Percentiles rank a stretch among this genome's conserved stretches.
phyloP scores from a whole-genome alignment of 2,797 vertebrate species.

The Neostethus bicornis region DNA sequence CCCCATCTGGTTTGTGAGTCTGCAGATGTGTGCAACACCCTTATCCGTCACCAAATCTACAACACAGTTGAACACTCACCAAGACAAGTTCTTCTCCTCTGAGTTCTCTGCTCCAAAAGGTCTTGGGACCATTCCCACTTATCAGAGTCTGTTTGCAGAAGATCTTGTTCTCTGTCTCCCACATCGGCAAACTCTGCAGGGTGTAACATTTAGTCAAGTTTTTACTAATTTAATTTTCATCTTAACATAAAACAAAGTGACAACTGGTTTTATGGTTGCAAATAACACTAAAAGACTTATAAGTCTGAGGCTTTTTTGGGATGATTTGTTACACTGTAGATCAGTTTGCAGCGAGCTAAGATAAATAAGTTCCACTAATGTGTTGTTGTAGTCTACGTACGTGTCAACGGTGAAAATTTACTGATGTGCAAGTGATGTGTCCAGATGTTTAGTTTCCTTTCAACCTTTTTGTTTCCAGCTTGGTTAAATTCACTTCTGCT shows the following conservation, averaged over 20 bases:
- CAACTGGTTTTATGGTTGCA: neutral
- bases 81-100: conserved; percentile 91
- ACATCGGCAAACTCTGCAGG: conserved; percentile 90
- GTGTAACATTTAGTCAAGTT: conserved; percentile 25
- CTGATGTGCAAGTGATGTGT: neutral
- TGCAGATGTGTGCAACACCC: neutral
- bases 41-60: neutral
- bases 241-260: neutral
- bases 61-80: conserved; percentile 73
- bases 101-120: conserved; percentile 94
- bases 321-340: neutral
- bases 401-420: neutral
- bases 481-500: no score
- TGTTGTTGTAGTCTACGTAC: neutral
- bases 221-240: conserved; percentile 15
- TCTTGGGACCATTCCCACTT: conserved; percentile 90
- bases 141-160: conserved; percentile 92
- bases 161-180: conserved; percentile 97
- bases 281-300: neutral
- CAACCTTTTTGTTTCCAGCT: no score
- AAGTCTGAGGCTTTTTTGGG: neutral
- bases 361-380: neutral
- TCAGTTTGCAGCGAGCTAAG: neutral
- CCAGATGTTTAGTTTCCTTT: neutral
- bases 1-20: neutral